Evolutionary conservation across 2,888 invertebrate species (phyloP).

Genomic region (Stenotaenia linearis): DNA sequence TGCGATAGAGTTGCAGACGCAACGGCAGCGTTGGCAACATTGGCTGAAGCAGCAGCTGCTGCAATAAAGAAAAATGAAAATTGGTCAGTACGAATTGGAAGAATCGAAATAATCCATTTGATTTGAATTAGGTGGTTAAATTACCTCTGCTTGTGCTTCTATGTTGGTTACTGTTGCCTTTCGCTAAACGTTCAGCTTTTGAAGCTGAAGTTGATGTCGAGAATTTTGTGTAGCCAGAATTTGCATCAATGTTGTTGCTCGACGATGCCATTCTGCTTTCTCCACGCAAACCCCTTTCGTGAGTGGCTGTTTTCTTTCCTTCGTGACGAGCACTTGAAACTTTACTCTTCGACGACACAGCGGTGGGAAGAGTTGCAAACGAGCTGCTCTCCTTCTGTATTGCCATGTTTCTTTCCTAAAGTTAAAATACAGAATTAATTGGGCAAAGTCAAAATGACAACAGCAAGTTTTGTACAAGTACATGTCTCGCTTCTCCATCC

Average conservation of each 20-base stretch:
- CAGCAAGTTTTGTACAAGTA: slow-evolving; percentile 10
- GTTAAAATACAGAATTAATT: not conserved
- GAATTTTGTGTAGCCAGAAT: not conserved
- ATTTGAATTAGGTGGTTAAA: not conserved
- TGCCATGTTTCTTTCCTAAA: slow-evolving; percentile 31
- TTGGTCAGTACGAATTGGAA: not conserved
- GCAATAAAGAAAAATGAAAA: not conserved
- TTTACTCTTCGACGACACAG: not conserved
- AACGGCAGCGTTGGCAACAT: not conserved
- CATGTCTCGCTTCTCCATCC: slow-evolving; percentile 35
- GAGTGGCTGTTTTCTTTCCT: slow-evolving; percentile 31
- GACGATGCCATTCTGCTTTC: not conserved
- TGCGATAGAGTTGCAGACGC: not conserved
- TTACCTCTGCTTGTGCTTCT: slow-evolving; percentile 4
- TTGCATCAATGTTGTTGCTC: not conserved
- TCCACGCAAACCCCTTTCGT: slow-evolving; percentile 29
- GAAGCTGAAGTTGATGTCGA: not conserved
- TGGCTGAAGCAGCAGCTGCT: not conserved
- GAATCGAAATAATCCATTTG: too few relatives aligned
- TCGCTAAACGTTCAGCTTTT: not conserved
- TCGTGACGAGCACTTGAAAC: not conserved
- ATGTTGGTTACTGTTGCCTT: not conserved
- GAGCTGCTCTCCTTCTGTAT: slow-evolving; percentile 35
- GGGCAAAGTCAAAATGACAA: not conserved
- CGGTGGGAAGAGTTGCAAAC: slow-evolving; percentile 36